A percentile compares a stretch with the other conserved stretches of the same genome.
Conservation (phyloP, 2,797 vertebrate genomes). For the Oreonectes daqikongensis region DNA sequence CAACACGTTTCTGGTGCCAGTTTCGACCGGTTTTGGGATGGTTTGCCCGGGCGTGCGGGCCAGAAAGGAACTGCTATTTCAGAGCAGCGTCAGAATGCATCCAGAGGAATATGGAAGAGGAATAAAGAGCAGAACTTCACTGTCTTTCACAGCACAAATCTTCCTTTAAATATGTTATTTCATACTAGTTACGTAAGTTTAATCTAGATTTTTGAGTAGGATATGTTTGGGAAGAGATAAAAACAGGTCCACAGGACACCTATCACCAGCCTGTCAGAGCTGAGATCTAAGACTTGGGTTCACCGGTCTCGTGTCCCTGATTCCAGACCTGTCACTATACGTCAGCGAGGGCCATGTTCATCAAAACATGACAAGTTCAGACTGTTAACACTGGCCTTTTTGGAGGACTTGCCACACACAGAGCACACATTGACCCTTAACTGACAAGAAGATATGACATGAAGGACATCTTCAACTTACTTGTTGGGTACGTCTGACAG, state of each 20-base stretch:
- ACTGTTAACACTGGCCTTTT: neutral
- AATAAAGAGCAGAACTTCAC: constrained; percentile 31
- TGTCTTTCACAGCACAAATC: constrained; percentile 25
- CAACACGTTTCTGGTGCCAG: constrained; percentile 64
- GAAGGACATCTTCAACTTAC: neutral
- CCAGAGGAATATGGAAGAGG: constrained; percentile 16
- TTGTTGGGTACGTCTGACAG: neutral
- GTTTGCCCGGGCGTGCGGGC: constrained; percentile 41
- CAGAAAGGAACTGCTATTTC: constrained; percentile 50
- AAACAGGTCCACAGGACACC: neutral
- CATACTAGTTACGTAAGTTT: neutral
- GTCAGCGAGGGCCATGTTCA: constrained; percentile 9
- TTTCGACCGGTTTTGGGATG: constrained; percentile 55
- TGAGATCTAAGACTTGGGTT: neutral
- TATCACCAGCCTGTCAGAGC: constrained; percentile 8
- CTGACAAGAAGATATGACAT: neutral
- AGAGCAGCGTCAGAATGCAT: constrained; percentile 28
- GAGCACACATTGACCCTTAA: constrained; percentile 15
- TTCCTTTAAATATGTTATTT: neutral
- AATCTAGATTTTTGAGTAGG: neutral
- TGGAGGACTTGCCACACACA: neutral
- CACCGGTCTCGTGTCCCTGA: neutral
- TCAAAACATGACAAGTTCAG: constrained; percentile 19
- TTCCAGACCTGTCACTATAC: neutral
- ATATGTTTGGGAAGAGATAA: constrained; percentile 5